Evolutionary conservation across 1,140 invertebrate genomes (phyloP).

Genomic region (Lasaia peninsularis): DNA sequence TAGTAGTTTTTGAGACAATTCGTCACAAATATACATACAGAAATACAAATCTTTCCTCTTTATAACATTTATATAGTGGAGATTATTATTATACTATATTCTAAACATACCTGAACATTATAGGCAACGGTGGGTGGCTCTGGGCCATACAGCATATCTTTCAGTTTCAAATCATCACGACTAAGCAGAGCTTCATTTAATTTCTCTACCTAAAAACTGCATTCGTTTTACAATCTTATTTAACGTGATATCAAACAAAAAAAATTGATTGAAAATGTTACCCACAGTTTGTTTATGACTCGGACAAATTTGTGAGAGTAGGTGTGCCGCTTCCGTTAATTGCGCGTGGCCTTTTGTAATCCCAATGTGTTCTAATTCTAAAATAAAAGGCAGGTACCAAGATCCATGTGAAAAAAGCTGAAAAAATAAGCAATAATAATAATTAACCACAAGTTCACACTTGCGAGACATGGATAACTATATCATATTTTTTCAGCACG

Average conservation of each 20-base stretch:
- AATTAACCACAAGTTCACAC: neutral
- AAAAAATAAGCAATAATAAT: slow-evolving; percentile 23
- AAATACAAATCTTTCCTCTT: no score
- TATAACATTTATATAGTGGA: no score
- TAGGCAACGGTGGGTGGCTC: slow-evolving; percentile 72
- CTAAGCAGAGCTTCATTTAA: slow-evolving; percentile 68
- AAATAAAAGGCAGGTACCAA: slow-evolving; percentile 91
- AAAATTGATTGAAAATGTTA: slow-evolving; percentile 19
- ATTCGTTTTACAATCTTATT: slow-evolving; percentile 3
- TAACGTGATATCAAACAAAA: slow-evolving; percentile 7
- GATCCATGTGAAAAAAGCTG: slow-evolving; percentile 84
- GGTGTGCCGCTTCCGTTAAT: slow-evolving; percentile 90
- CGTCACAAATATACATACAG: no score
- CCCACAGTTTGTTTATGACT: slow-evolving; percentile 83
- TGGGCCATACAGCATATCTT: slow-evolving; percentile 70
- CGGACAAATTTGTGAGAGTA: slow-evolving; percentile 93
- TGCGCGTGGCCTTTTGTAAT: slow-evolving; percentile 87
- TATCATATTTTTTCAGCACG: no score
- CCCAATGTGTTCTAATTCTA: slow-evolving; percentile 93
- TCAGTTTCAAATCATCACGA: slow-evolving; percentile 61
- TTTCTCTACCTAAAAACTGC: slow-evolving; percentile 59
- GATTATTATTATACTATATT: slow-evolving; percentile 1
- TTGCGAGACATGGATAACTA: neutral
- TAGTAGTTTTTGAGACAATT: no score
- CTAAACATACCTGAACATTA: slow-evolving; percentile 60